Evolutionary conservation across 2,888 invertebrate genomes (phyloP), one percentile per base, ranked within the genome.

Genomic region (Spodoptera littoralis): DNA sequence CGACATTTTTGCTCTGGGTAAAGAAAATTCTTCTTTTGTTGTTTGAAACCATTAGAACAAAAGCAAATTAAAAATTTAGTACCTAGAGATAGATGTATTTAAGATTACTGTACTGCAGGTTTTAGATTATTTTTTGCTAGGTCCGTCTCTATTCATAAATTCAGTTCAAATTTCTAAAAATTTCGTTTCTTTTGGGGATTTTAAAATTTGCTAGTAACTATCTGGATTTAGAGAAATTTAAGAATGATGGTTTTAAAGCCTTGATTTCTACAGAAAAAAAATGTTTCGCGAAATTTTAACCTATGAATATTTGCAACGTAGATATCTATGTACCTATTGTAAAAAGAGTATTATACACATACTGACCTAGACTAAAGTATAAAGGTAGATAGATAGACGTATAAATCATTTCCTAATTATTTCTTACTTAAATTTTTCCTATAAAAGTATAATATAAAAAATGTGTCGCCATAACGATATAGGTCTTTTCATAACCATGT

Each of bases 11-110:
- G 84, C 81, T 78, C 76, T 70, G 78, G 65, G 73, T 79, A 82
- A 84, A 84, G 83, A 81, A 85, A 82, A 87, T 88, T 86, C 85
- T 85, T 82, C 74, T 81, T 81, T 80, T 81, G 82, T 85, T 86
- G 80, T 85, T 85, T 76, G 62, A 77, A 82, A 81, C 80, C 76
- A 81, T 85, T 83, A 79, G 64, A 83, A 79, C 77, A 77, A 78
- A 84, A 79, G 71, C 73, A 67, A 83, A 78, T 81, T 79, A 61
- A 77, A 36, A 83, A 78, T 76, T 68, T 69, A 66, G 57, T 41
- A n/a, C n/a, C n/a, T n/a, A 44, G 48, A 54, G 22, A 56, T 57
- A 36, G 36, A 36, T 65, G 54, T n/a, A 60, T 52, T 67, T 53
- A 42, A 46, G 56, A 63, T 48, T 57, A 51, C 46, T 44, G 43